Base-by-base conservation (phyloP, 2,888 invertebrate genomes). In the Sylvicola fuscatus region DNA sequence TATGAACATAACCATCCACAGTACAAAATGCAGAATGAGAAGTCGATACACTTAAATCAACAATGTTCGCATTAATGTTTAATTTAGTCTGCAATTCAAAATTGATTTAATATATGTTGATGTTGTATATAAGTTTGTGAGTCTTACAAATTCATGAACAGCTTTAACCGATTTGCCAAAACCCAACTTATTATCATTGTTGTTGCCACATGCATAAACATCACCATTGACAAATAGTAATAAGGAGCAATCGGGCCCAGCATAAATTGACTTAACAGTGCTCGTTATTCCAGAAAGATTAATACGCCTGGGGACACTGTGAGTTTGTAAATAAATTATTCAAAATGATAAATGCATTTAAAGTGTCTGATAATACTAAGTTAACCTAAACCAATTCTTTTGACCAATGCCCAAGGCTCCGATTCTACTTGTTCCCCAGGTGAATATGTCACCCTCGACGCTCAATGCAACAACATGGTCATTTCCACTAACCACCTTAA, bases 401-500 rank as follows among this genome's bases (percentile, higher is more conserved):
- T 31, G 29, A 11, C 37, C 65, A 12, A 63, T 56, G 0, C 76
- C 76, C 3, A 76, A 57, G 37, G 72, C 65, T 1, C 75, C 75
- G 7, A 62, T 60, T 42, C 62, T 54, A 26, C 70, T 72, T 28
- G 61, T 56, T 7, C 73, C 79, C 78, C 79, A 80, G 10, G 70
- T 61, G 46, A 65, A 77, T 12, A 77, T 61, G 33, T 64, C 61
- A 1, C 72, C 71, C 41, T 69, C 67, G 14, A 61, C 58, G 15
- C 68, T 65, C 13, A 77, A 55, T 1, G 69, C 74, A 3, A 70
- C 60, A 1, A 71, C 70, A 52, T 80, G 79, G 41, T 66, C 60
- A 13, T 61, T 51, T 2, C 77, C 76, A 44, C 73, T 69, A 17
- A 64, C 59, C 17, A 78, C 55, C 39, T 66, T 61, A 11, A 60